Conservation (phyloP, 1,140 invertebrate genomes). For the Tyrophagus putrescentiae region DNA sequence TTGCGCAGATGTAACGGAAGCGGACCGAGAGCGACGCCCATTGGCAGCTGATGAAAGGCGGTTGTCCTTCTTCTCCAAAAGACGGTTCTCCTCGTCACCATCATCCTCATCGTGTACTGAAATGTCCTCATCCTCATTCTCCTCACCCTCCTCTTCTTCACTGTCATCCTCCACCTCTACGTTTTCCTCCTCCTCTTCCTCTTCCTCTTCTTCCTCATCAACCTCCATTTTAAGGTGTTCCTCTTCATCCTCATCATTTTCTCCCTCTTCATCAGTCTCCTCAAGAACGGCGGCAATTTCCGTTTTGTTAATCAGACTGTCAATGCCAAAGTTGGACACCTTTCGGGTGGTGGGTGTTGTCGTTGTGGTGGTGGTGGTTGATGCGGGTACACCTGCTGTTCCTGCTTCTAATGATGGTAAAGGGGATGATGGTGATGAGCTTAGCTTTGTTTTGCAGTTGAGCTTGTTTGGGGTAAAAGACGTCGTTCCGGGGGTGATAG, state of each 20-base stretch:
- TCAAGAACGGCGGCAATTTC: not conserved
- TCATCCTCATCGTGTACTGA: not conserved
- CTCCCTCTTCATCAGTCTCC: not conserved
- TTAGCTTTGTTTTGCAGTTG: too few relatives aligned
- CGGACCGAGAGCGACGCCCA: too few relatives aligned
- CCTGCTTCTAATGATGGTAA: too few relatives aligned
- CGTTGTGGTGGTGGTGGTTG: not conserved
- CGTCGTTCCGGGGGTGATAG: not conserved
- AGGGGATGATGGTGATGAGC: too few relatives aligned
- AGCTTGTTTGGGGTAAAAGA: too few relatives aligned
- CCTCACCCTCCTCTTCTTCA: not conserved
- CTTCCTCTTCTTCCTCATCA: not conserved
- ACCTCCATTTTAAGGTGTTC: not conserved
- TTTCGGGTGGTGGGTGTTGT: not conserved
- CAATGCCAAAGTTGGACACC: constrained; percentile 14
- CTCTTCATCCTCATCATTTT: not conserved
- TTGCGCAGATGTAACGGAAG: not conserved
- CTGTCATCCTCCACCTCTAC: not conserved
- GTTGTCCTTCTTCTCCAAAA: not conserved
- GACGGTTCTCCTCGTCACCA: not conserved
- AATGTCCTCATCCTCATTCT: constrained; percentile 19
- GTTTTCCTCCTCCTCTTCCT: not conserved
- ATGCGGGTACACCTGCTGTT: not conserved
- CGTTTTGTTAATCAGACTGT: constrained; percentile 1
- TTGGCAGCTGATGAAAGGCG: not conserved